phyloP scores from a whole-genome alignment of 1,140 invertebrate species.

The Lasioglossum baleicum region DNA sequence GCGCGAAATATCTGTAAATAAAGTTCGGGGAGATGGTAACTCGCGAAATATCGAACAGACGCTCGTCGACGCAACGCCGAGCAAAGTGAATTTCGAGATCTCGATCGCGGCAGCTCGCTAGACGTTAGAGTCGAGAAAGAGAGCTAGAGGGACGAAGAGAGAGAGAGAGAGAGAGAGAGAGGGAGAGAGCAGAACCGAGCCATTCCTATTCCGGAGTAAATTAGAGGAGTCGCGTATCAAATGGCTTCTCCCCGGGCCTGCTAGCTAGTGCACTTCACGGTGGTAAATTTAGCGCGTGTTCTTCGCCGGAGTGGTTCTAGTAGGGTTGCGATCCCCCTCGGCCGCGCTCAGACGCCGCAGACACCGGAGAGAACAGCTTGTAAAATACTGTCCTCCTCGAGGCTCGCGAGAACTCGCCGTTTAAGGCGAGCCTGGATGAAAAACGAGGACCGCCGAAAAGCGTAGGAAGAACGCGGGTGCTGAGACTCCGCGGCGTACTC shows the following conservation, averaged over 20 bases:
- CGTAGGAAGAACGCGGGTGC: background rate
- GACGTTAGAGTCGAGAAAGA: background rate
- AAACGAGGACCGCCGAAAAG: background rate
- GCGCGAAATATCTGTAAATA: too few species aligned
- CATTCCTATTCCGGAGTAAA: conserved; percentile 7
- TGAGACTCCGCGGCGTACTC: too few species aligned
- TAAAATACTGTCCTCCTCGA: conserved; percentile 44
- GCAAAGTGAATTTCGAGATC: conserved; percentile 5
- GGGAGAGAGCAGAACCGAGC: background rate
- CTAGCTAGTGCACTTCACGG: conserved; percentile 33
- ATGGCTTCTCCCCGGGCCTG: conserved; percentile 14
- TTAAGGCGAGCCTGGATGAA: conserved; percentile 9
- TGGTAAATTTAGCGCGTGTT: conserved; percentile 54
- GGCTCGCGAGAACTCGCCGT: conserved; percentile 30
- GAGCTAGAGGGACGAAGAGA: too few species aligned
- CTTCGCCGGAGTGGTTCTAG: conserved; percentile 30
- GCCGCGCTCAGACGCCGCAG: conserved; percentile 2
- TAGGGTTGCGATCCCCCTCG: conserved; percentile 30
- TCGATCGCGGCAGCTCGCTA: background rate
- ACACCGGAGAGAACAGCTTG: conserved; percentile 18
- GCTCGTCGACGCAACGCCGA: background rate
- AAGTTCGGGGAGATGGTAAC: too few species aligned
- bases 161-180: too few species aligned
- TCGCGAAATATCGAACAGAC: background rate
- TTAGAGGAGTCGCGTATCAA: conserved; percentile 34